Evolutionary conservation across 2,888 invertebrate genomes (phyloP).

Genomic region (Cephus nigrinus): DNA sequence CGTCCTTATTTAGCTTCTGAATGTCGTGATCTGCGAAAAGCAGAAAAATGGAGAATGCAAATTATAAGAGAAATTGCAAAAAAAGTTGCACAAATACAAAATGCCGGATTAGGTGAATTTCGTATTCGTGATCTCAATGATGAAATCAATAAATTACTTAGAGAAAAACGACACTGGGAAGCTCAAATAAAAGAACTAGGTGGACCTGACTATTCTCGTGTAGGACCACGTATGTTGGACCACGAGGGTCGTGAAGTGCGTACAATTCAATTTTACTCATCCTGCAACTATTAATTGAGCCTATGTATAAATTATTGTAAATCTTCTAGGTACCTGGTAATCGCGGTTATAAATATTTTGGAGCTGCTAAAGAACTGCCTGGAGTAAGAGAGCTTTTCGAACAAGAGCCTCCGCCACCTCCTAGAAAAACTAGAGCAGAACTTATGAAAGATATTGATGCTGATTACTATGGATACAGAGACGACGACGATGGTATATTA

Average conservation of each 20-base stretch:
- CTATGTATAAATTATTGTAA: background rate
- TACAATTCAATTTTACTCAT: background rate
- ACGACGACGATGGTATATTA: constrained; percentile 97
- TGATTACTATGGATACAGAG: constrained; percentile 98
- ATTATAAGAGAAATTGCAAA: constrained; percentile 97
- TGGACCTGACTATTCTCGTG: constrained; percentile 92
- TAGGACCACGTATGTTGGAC: constrained; percentile 93
- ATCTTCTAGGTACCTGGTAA: constrained; percentile 86
- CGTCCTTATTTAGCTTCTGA: constrained; percentile 95
- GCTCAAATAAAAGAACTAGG: constrained; percentile 94
- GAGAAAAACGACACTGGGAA: constrained; percentile 99
- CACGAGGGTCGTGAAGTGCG: constrained; percentile 87
- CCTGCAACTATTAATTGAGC: background rate
- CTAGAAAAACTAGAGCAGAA: constrained; percentile 93
- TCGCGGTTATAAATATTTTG: constrained; percentile 98
- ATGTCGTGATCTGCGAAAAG: constrained; percentile 90
- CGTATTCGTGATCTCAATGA: constrained; percentile 98
- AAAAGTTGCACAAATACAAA: constrained; percentile 99
- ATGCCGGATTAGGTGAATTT: constrained; percentile 99
- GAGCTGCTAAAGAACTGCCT: constrained; percentile 97
- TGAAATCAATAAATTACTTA: constrained; percentile 96
- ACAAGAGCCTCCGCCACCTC: constrained; percentile 91
- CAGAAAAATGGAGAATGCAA: constrained; percentile 96
- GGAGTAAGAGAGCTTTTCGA: constrained; percentile 97
- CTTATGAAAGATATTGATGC: constrained; percentile 98